phyloP scores from a whole-genome alignment of 2,797 vertebrate species.

The Aplochiton taeniatus region DNA sequence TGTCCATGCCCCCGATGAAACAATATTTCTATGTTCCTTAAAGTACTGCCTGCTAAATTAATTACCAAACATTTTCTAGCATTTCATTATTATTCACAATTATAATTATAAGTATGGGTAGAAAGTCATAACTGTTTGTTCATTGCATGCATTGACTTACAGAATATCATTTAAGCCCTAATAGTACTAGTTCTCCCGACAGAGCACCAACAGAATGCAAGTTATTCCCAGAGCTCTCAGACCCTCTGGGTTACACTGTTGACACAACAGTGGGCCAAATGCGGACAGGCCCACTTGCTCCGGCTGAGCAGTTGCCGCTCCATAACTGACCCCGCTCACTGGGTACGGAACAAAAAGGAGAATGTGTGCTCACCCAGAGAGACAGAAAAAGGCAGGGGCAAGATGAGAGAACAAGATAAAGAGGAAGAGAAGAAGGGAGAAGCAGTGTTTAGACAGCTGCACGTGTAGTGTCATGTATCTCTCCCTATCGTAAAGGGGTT shows the following conservation, averaged over 20 bases:
- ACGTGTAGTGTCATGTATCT: slow-evolving; percentile 61
- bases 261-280: slow-evolving; percentile 56
- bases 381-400: slow-evolving; percentile 35
- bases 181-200: neutral
- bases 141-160: no score
- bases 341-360: slow-evolving; percentile 33
- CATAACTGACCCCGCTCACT: slow-evolving; percentile 50
- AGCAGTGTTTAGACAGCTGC: slow-evolving; percentile 82
- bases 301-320: slow-evolving; percentile 58
- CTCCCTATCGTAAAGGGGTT: slow-evolving; percentile 43
- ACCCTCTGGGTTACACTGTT: slow-evolving; percentile 22
- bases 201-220: slow-evolving; percentile 40
- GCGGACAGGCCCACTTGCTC: slow-evolving; percentile 59
- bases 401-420: slow-evolving; percentile 34
- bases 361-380: slow-evolving; percentile 32
- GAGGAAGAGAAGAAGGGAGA: slow-evolving; percentile 54
- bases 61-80: no score
- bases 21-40: no score
- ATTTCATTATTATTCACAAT: no score
- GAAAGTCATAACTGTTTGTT: no score
- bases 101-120: no score
- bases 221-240: slow-evolving; percentile 46
- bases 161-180: no score
- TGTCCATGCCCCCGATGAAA: no score
- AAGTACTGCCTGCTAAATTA: no score